Base-by-base conservation (phyloP, 2,797 vertebrate genomes). In the Syndactyla subalaris region DNA sequence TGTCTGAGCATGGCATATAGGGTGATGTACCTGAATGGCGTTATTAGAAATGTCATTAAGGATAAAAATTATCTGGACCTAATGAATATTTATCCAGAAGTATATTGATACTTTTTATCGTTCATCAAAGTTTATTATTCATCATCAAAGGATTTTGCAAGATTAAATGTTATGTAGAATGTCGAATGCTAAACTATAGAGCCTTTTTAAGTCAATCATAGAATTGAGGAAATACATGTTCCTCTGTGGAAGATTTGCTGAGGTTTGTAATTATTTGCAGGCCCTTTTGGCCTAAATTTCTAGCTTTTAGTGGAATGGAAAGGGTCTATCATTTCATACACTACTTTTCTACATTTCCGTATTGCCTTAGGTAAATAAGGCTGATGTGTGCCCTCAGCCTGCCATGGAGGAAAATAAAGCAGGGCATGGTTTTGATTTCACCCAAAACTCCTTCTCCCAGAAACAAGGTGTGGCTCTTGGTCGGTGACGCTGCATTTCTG, bases 141-240 rank as follows among this genome's bases (percentile, higher is more conserved):
- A 21, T 76, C 30, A 39, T 58, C 20, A 36, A 68, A 81, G 13
- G 20, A 43, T 32, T 66, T 55, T 88, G 7, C 52, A 61, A 74
- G 54, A 41, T 39, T 41, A 52, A 30, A 14, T 84, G 65, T 72
- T 80, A 12, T 14, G 10, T 8, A 57, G 52, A 57, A 54, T 27
- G 3, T 13, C 15, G 29, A 19, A 41, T 55, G 19, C 11, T 84
- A 5, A 62, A n/a, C 5, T 32, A 7, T 0, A 71, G 29, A 59
- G 17, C 2, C 0, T 12, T 27, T 43, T 38, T 49, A 15, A 8
- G 26, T 52, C 4, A 0, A 14, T 49, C 4, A 24, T 6, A 49
- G 27, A 63, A 26, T 57, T 49, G 12, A 57, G n/a, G 48, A 62
- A 63, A 46, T 51, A 8, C 19, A 43, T 5, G 9, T 39, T 14